Base-by-base conservation (phyloP, 2,797 vertebrate species). In the Eidolon dupreanum region DNA sequence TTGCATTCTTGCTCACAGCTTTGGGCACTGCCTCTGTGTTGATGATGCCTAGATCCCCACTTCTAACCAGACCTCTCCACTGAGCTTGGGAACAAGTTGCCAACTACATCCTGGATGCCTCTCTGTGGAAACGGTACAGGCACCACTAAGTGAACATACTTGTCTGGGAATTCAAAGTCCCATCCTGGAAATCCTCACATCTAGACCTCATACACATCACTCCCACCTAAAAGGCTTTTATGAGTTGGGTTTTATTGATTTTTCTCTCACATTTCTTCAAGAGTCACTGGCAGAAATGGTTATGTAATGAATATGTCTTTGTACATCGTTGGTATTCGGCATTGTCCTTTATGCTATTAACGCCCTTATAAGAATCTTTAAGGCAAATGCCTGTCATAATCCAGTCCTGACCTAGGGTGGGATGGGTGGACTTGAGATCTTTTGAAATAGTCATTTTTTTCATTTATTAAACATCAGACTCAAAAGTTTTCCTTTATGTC, bases 401-500 rank as follows among this genome's bases (percentile, higher is more conserved):
- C 73, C 46, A 59, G 79, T 43, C 43, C 82, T 51, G 87, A 16
- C n/a, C 19, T 20, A 53, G 10, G 19, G 3, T 79, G 61, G 53
- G 51, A 28, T 28, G 28, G 38, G 33, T 6, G 0, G 43, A 41
- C 78, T 5, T 63, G 88, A 71, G 11, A 38, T 38, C 38, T 85
- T 84, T 85, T 68, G 79, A 66, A 75, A 66, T 38, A 55, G 33
- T 63, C 16, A 5, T 31, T 33, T 70, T 71, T 92, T 38, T 53
- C 31, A 24, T 49, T 85, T 51, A 41, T 66, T 75, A 81, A 81
- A 49, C 46, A 75, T n/a, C 36, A 84, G 55, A 51, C 57, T 70
- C 33, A 51, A 75, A 85, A 49, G 19, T 51, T 85, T 57, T 46
- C 68, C 51, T 93, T 75, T 83, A 57, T 71, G 41, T 41, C 61